phyloP scores from a whole-genome alignment of 2,113 vertebrate genomes.

The Microcebus griseorufus region DNA sequence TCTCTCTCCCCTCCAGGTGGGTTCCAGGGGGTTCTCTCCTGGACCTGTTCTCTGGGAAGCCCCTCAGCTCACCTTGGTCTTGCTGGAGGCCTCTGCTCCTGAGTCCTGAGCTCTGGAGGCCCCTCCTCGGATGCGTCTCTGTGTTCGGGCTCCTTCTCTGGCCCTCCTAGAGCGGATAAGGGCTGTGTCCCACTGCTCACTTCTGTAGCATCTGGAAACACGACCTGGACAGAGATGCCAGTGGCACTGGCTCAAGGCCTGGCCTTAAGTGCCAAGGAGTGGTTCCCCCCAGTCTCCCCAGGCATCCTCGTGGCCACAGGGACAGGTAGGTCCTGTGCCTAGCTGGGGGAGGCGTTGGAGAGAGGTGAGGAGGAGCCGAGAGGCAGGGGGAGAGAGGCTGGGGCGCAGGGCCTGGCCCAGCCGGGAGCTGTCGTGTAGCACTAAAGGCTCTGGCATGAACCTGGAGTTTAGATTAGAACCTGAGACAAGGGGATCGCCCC shows the following conservation, averaged over 20 bases:
- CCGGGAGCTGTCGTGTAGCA: background rate
- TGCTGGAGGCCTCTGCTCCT: background rate
- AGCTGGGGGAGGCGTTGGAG: background rate
- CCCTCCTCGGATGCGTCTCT: background rate
- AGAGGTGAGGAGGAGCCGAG: background rate
- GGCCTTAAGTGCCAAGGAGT: background rate
- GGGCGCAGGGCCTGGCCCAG: background rate
- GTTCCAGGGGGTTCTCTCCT: background rate
- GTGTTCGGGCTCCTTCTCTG: background rate
- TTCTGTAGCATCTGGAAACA: background rate
- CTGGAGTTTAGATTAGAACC: background rate
- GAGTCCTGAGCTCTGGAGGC: background rate
- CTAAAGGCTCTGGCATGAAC: background rate
- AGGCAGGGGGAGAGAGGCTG: background rate
- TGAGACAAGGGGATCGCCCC: rapidly evolving
- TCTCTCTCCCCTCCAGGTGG: background rate
- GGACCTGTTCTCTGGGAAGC: background rate
- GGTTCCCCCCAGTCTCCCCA: too few relatives aligned
- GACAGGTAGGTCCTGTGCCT: background rate
- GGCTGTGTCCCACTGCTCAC: background rate
- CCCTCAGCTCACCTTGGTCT: slow-evolving; percentile 46
- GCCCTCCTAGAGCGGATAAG: background rate
- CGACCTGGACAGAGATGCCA: background rate
- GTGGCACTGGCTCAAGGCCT: background rate
- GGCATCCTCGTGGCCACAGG: background rate